These are phyloP conservation scores for Sebastes hubbsi DNA, from an alignment of 2,797 vertebrate genomes.

Conservation along the genomic window DNA sequence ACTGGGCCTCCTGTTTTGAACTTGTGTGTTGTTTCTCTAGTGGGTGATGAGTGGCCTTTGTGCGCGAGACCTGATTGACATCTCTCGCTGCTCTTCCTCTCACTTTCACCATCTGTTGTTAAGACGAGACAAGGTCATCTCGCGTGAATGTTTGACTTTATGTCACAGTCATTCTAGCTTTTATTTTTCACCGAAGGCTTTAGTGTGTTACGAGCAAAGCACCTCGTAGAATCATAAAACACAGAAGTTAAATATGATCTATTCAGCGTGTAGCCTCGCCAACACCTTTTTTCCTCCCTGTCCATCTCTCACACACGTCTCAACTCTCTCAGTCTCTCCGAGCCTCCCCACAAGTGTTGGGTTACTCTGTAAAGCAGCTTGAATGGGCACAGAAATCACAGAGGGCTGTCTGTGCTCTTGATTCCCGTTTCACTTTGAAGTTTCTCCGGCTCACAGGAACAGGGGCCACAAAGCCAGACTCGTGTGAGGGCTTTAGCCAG, in stretches of 20 bases:
- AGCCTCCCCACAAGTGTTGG: conserved; percentile 75
- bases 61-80: conserved; percentile 46
- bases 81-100: conserved; percentile 22
- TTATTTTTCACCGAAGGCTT: conserved; percentile 16
- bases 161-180: not conserved
- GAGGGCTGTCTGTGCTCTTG: conserved; percentile 74
- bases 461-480: conserved; percentile 69
- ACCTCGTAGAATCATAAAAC: conserved; percentile 14
- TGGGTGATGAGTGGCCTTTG: conserved; percentile 77
- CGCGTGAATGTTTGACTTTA: not conserved
- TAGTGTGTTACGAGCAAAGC: conserved; percentile 4
- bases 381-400: conserved; percentile 75
- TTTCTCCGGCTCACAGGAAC: conserved; percentile 67
- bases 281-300: conserved; percentile 27
- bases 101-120: conserved; percentile 32
- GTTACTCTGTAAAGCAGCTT: conserved; percentile 77
- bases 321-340: conserved; percentile 33
- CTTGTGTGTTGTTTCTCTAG: conserved; percentile 79
- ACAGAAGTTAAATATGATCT: conserved; percentile 24
- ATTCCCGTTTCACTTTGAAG: conserved; percentile 79
- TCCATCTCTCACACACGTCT: conserved; percentile 33
- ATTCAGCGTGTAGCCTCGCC: conserved; percentile 20
- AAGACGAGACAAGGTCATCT: conserved; percentile 18
- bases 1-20: conserved; percentile 77
- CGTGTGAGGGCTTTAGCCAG: conserved; percentile 72